phyloP scores from a whole-genome alignment of 2,113 vertebrate genomes.

The Leptodactylus fuscus region DNA sequence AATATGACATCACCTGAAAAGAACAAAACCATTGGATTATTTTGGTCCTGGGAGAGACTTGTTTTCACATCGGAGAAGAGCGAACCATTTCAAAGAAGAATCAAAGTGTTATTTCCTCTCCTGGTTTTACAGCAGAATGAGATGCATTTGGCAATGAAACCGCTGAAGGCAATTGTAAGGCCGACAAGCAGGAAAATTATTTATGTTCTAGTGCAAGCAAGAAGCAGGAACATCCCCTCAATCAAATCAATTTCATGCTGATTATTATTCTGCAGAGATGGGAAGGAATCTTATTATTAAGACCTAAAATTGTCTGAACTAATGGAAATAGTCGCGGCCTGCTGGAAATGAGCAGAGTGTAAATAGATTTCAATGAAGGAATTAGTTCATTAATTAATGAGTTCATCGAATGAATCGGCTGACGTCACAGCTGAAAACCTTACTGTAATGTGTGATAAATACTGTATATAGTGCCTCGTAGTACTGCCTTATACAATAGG shows the following conservation, averaged over 20 bases:
- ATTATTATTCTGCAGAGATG: slow-evolving; percentile 49
- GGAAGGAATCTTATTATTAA: slow-evolving; percentile 45
- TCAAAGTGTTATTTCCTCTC: slow-evolving; percentile 11
- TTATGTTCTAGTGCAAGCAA: slow-evolving; percentile 52
- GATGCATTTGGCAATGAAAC: slow-evolving; percentile 38
- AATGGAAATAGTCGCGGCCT: not conserved
- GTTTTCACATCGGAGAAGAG: not conserved
- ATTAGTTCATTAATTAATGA: not conserved
- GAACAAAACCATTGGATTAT: not conserved
- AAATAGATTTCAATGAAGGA: not conserved
- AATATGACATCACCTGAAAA: not conserved
- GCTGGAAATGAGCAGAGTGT: not conserved
- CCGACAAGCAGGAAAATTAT: slow-evolving; percentile 46
- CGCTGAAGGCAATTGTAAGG: slow-evolving; percentile 39
- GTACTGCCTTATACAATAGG: too few relatives aligned
- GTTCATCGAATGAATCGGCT: not conserved
- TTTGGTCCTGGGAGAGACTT: not conserved
- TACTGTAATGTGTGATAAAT: too few relatives aligned
- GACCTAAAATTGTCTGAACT: not conserved
- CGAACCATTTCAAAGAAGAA: not conserved
- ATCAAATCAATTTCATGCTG: slow-evolving; percentile 56
- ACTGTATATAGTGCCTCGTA: too few relatives aligned
- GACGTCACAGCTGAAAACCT: too few relatives aligned
- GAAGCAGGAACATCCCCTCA: slow-evolving; percentile 38
- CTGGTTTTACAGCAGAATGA: slow-evolving; percentile 26